These are phyloP conservation scores for Pheosia tremula DNA, from an alignment of 2,888 invertebrate species.

Conservation along the genomic window DNA sequence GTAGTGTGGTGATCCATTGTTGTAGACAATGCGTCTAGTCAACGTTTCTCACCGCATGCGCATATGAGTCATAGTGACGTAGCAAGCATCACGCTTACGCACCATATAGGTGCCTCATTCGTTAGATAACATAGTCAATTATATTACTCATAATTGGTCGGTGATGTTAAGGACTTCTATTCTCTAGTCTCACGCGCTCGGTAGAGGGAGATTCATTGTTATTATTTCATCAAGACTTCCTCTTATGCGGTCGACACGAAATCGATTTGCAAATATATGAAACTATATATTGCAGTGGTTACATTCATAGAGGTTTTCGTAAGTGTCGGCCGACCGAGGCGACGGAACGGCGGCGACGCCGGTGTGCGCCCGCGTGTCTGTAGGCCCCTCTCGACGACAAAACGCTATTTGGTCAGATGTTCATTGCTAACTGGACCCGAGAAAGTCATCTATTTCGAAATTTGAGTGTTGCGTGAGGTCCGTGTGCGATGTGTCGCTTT, in stretches of 20 bases:
- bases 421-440: conserved; percentile 72
- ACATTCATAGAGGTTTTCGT: conserved; percentile 31
- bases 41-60: conserved; percentile 69
- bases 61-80: conserved; percentile 73
- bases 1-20: conserved; percentile 73
- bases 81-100: conserved; percentile 61
- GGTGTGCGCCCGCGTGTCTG: conserved; percentile 45
- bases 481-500: conserved; percentile 74
- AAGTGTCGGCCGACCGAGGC: conserved; percentile 20
- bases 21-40: conserved; percentile 78
- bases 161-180: conserved; percentile 26
- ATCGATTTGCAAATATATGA: conserved; percentile 33
- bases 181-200: background rate
- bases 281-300: conserved; percentile 28
- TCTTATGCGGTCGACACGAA: conserved; percentile 28
- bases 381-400: conserved; percentile 48
- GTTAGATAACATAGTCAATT: conserved; percentile 49
- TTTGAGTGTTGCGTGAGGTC: conserved; percentile 76
- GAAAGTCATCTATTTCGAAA: conserved; percentile 81
- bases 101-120: conserved; percentile 59
- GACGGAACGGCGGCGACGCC: conserved; percentile 19
- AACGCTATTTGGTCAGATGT: conserved; percentile 63
- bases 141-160: conserved; percentile 41
- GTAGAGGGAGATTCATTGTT: conserved; percentile 11
- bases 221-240: conserved; percentile 15